These are phyloP conservation scores for Cossypha dichroa DNA, from an alignment of 2,797 vertebrate species.

Conservation along the genomic window DNA sequence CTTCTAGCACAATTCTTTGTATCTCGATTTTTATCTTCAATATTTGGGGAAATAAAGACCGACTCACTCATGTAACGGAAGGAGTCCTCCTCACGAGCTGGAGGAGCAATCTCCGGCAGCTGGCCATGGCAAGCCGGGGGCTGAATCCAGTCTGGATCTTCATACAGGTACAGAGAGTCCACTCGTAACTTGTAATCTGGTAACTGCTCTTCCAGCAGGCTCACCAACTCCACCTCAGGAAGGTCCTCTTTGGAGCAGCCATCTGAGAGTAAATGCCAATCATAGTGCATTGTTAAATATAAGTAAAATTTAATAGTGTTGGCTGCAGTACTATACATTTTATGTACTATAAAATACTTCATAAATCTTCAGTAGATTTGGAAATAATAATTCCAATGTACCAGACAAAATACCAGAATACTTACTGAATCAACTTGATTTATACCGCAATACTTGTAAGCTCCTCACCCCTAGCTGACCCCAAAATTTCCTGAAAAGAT, in stretches of 20 bases:
- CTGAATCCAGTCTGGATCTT: slow-evolving; percentile 88
- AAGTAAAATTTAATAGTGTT: background rate
- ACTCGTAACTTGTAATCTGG: slow-evolving; percentile 81
- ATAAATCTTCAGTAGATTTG: background rate
- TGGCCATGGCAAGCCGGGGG: slow-evolving; percentile 76
- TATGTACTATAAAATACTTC: background rate
- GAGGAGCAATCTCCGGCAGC: slow-evolving; percentile 75
- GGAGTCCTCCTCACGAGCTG: slow-evolving; percentile 86
- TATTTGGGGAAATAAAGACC: background rate
- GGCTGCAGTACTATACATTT: background rate
- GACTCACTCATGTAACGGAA: slow-evolving; percentile 95
- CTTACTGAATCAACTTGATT: background rate
- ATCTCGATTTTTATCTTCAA: background rate
- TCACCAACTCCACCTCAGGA: slow-evolving; percentile 80
- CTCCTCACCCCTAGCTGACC: background rate
- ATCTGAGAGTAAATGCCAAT: slow-evolving; percentile 60
- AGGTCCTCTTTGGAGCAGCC: slow-evolving; percentile 79
- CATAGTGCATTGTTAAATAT: rapidly evolving
- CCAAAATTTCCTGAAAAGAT: background rate
- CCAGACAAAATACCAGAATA: background rate
- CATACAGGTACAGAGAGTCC: slow-evolving; percentile 88
- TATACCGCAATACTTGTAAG: background rate
- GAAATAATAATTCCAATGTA: background rate
- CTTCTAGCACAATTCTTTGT: background rate
- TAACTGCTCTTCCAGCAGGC: slow-evolving; percentile 81